Evolutionary conservation across 1,140 invertebrate species (phyloP).

Genomic region (Amyelois transitella): DNA sequence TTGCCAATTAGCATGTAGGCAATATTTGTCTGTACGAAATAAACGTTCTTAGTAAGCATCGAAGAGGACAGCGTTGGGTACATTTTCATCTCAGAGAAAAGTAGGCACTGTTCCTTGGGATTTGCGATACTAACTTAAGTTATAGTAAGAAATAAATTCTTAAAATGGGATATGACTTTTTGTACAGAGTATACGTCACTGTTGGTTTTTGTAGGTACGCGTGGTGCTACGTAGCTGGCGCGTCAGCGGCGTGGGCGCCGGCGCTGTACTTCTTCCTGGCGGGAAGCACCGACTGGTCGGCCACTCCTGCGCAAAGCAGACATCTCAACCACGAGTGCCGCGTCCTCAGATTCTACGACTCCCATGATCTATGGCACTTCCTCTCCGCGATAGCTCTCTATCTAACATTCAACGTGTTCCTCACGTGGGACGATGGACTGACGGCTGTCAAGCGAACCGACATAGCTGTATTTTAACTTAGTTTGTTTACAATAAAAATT

Average conservation of each 20-base stretch:
- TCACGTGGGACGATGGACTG: conserved; percentile 89
- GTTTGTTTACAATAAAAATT: not conserved
- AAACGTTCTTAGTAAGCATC: too few relatives aligned
- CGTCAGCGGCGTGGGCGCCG: conserved; percentile 44
- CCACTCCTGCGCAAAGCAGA: conserved; percentile 86
- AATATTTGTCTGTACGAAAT: too few relatives aligned
- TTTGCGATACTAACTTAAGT: too few relatives aligned
- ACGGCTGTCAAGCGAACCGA: conserved; percentile 80
- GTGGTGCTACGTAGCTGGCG: conserved; percentile 45
- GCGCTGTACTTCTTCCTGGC: conserved; percentile 61
- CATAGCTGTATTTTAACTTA: conserved; percentile 82
- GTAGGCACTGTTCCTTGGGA: too few relatives aligned
- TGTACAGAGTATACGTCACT: not conserved
- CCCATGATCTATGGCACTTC: conserved; percentile 94
- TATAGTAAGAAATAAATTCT: too few relatives aligned
- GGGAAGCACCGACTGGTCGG: conserved; percentile 56
- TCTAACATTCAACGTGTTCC: conserved; percentile 90
- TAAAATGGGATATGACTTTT: too few relatives aligned
- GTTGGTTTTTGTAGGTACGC: conserved; percentile 27
- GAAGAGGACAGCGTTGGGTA: too few relatives aligned
- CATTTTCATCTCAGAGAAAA: too few relatives aligned
- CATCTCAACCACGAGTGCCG: conserved; percentile 84
- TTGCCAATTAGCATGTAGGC: too few relatives aligned
- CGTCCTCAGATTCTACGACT: conserved; percentile 87
- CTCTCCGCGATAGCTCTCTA: conserved; percentile 93